Evolutionary conservation across 2,113 vertebrate species (phyloP).

Genomic region (Arenaria interpres): DNA sequence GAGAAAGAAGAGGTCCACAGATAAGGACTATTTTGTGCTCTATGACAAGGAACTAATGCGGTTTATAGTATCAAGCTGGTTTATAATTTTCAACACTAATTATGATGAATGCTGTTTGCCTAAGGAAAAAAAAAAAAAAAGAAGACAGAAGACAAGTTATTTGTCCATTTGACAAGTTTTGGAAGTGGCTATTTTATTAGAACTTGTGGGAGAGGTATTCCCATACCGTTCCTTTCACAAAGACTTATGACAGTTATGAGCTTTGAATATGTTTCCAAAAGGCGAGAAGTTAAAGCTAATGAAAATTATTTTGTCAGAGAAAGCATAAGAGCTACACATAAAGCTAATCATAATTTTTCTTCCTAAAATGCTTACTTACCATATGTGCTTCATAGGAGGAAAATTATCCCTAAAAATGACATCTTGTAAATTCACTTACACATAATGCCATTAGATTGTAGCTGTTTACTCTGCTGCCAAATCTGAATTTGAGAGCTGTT

Average conservation of each 20-base stretch:
- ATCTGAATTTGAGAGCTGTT: neutral
- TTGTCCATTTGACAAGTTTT: neutral
- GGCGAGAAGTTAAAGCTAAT: neutral
- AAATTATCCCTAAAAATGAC: neutral
- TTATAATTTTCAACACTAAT: neutral
- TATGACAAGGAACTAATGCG: neutral
- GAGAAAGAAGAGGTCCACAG: neutral
- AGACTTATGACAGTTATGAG: neutral
- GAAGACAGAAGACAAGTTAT: neutral
- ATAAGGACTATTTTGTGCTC: neutral
- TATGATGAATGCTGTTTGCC: neutral
- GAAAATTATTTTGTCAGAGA: neutral
- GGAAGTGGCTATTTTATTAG: neutral
- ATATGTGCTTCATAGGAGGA: neutral
- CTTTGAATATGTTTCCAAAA: neutral
- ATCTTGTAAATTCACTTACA: neutral
- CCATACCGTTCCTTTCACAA: neutral
- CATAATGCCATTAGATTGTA: neutral
- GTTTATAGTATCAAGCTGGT: neutral
- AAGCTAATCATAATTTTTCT: neutral
- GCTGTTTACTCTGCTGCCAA: neutral
- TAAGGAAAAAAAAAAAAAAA: neutral
- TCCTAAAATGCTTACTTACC: neutral
- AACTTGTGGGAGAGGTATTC: neutral
- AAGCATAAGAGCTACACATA: neutral